Base-by-base conservation (phyloP, 2,888 invertebrate genomes). In the Ectobius pallidus region DNA sequence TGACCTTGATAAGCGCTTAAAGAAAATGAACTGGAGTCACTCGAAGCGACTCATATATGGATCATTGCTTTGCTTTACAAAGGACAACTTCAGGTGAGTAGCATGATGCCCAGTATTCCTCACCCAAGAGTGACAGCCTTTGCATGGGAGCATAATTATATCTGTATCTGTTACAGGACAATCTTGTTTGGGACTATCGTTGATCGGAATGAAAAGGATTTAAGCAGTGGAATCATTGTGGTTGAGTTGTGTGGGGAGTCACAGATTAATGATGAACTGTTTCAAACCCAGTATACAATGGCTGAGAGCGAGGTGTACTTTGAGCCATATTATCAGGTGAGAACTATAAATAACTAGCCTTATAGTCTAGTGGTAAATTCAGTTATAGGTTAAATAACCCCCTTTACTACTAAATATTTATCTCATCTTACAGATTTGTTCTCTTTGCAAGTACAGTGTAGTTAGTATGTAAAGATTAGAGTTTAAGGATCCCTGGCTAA, bases 291-390 rank as follows among this genome's bases (percentile, higher is more conserved):
- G 22, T 73, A 87, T 74, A 79, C 88, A 0, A 92, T 94, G 91
- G 87, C 92, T 1, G 93, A 94, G 80, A 90, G 92, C 68, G 89
- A 89, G 68, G 89, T 92, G 0, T 95, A 91, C 81, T 94, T 94
- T 80, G 94, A 94, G 79, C 92, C 94, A 0, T 95, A 63, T n/a
- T 63, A 30, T 22, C 63, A 52, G 52, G 52, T 52, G 22, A 62
- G 7, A 20, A 58, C 14, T 58, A 22, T n/a, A n/a, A n/a, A n/a
- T n/a, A n/a, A n/a, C n/a, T n/a, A n/a, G n/a, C n/a, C n/a, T n/a
- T n/a, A n/a, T n/a, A n/a, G n/a, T n/a, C n/a, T n/a, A n/a, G n/a
- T n/a, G n/a, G n/a, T n/a, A n/a, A n/a, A n/a, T n/a, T n/a, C n/a
- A n/a, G n/a, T n/a, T n/a, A n/a, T n/a, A n/a, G n/a, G n/a, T n/a